Conservation (phyloP, 1,140 invertebrate species). For the Aricia agestis region DNA sequence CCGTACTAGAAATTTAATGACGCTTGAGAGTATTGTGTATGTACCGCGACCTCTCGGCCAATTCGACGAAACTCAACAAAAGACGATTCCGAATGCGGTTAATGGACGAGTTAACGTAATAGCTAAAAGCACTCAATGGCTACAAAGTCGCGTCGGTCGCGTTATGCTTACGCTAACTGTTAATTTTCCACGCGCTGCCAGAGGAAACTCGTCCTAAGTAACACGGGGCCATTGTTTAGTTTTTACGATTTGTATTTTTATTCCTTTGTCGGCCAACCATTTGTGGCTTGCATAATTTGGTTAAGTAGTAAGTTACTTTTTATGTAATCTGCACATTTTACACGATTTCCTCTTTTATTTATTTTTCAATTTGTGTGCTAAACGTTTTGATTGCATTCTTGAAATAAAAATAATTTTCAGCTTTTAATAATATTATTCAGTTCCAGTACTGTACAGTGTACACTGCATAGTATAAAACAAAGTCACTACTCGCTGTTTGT, state of each 20-base stretch:
- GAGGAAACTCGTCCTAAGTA: constrained; percentile 59
- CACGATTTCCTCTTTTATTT: too few relatives aligned
- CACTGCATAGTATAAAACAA: too few relatives aligned
- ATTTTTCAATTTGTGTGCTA: too few relatives aligned
- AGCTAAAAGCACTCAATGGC: constrained; percentile 72
- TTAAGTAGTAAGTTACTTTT: constrained; percentile 18
- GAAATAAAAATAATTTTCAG: too few relatives aligned
- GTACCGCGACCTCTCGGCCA: constrained; percentile 20
- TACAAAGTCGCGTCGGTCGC: constrained; percentile 66
- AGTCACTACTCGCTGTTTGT: too few relatives aligned
- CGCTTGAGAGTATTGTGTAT: neutral
- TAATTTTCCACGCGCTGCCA: constrained; percentile 66
- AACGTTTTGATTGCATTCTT: too few relatives aligned
- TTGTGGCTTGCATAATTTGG: constrained; percentile 27
- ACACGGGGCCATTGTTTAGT: constrained; percentile 45
- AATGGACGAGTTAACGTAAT: constrained; percentile 72
- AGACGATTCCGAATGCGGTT: constrained; percentile 50
- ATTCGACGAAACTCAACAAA: constrained; percentile 56
- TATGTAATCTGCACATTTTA: too few relatives aligned
- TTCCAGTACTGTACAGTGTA: too few relatives aligned
- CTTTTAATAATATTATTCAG: too few relatives aligned
- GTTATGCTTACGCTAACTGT: constrained; percentile 67
- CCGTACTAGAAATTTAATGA: neutral
- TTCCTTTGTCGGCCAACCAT: constrained; percentile 29
- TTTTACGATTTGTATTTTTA: constrained; percentile 46